Conservation (phyloP, 2,113 vertebrate genomes). For the Notothenia rossii region DNA sequence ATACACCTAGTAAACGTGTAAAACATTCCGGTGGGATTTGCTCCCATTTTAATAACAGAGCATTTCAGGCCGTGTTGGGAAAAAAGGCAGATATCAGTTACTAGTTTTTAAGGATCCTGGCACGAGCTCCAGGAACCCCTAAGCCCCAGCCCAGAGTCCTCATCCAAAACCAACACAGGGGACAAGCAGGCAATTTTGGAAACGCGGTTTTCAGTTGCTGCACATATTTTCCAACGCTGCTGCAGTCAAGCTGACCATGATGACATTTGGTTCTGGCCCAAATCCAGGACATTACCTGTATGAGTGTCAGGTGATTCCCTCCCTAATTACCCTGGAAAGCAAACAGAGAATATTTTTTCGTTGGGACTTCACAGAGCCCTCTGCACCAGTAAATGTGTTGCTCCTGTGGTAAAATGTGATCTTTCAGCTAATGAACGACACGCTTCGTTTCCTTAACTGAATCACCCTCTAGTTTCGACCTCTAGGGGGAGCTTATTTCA, state of each 20-base stretch:
- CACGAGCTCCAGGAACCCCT: constrained; percentile 70
- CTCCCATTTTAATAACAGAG: constrained; percentile 84
- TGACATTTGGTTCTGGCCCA: constrained; percentile 75
- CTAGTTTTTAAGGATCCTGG: constrained; percentile 84
- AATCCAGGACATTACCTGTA: constrained; percentile 78
- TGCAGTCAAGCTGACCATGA: constrained; percentile 67
- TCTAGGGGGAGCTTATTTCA: constrained; percentile 79
- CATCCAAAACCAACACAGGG: constrained; percentile 86
- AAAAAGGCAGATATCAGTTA: constrained; percentile 81
- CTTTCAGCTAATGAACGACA: constrained; percentile 82
- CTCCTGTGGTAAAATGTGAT: constrained; percentile 81
- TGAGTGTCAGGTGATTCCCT: constrained; percentile 82
- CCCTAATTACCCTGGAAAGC: constrained; percentile 81
- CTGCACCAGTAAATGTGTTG: constrained; percentile 74
- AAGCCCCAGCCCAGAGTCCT: constrained; percentile 65
- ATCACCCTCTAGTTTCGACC: constrained; percentile 66
- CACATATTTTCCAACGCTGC: constrained; percentile 79
- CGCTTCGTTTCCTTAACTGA: constrained; percentile 76
- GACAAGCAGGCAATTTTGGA: constrained; percentile 82
- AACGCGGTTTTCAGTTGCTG: constrained; percentile 82
- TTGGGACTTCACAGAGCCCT: constrained; percentile 74
- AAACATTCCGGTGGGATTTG: constrained; percentile 83
- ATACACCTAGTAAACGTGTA: constrained; percentile 85
- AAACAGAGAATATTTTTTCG: constrained; percentile 81
- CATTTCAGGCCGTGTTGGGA: constrained; percentile 69